phyloP scores from a whole-genome alignment of 2,888 invertebrate species.

The Xestia c-nigrum region DNA sequence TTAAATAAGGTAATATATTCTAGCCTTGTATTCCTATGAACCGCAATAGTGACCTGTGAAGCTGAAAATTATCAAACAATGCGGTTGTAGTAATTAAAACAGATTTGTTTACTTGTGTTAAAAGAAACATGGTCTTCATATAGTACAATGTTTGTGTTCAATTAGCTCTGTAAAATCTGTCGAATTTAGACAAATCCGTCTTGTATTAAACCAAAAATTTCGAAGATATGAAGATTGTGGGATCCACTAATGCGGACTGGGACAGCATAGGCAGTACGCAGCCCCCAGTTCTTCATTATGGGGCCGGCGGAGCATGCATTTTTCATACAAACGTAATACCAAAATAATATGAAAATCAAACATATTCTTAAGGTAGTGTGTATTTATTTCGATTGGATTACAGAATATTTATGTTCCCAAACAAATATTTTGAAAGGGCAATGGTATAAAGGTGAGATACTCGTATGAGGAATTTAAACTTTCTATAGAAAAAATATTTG shows the following conservation, averaged over 20 bases:
- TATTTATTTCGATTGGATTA: too few relatives aligned
- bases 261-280: not conserved
- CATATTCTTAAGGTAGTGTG: too few relatives aligned
- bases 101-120: not conserved
- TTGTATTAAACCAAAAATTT: not conserved
- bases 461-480: too few relatives aligned
- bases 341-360: too few relatives aligned
- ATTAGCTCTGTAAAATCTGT: not conserved
- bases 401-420: too few relatives aligned
- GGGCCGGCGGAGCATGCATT: too few relatives aligned
- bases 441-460: too few relatives aligned
- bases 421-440: too few relatives aligned
- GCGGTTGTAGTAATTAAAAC: constrained; percentile 9
- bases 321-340: too few relatives aligned
- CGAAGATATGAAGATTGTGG: not conserved
- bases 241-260: not conserved
- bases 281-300: not conserved
- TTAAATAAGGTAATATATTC: constrained; percentile 35
- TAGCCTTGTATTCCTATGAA: constrained; percentile 13
- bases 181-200: not conserved
- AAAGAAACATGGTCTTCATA: not conserved
- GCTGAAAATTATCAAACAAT: constrained; percentile 32
- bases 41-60: constrained; percentile 31
- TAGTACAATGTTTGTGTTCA: not conserved
- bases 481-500: too few relatives aligned